Base-by-base conservation (phyloP, 2,113 vertebrate genomes). In the Calypte anna region DNA sequence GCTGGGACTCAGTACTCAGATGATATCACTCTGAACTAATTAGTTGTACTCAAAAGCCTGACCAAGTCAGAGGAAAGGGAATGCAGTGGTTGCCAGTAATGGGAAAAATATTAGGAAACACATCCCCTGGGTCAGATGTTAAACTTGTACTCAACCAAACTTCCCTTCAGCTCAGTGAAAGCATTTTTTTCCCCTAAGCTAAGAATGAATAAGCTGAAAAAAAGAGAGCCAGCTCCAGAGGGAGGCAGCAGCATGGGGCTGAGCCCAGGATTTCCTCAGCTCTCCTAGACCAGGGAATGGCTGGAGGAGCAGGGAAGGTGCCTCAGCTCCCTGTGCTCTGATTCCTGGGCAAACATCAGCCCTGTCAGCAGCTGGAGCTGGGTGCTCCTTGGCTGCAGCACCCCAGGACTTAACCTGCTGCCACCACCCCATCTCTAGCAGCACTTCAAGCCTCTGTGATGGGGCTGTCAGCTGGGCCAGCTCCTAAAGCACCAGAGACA, bases 61-160 rank as follows among this genome's bases (percentile, higher is more conserved):
- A 58, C 68, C 81, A 63, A 74, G 75, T 86, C 83, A 69, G 79
- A 91, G 87, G 83, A 88, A 88, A 91, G 72, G 83, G 92, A 94
- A 85, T 36, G 75, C 48, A 33, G 72, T 30, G 62, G 80, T 81
- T 94, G 83, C 75, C 92, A 86, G 76, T 55, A 93, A 85, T 93
- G 78, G 85, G 81, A 86, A 82, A 77, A 66, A 23, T 38, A 51
- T 91, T 83, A 50, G 68, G 81, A 94, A 93, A 87, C 82, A 51
- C 15, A 1, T 85, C 70, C 90, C 82, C 38, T 48, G 88, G 73
- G 81, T 31, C 48, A 70, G 25, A 59, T 33, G 59, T 31, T 70
- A 31, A 70, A 20, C 67, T 76, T 51, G 28, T 27, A 30, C 63
- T 82, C 67, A 25, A 43, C 43, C 57, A 46, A 62, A 31, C 83